Evolutionary conservation across 1,140 invertebrate species (phyloP).

Genomic region (Trichomalopsis sarcophagae): DNA sequence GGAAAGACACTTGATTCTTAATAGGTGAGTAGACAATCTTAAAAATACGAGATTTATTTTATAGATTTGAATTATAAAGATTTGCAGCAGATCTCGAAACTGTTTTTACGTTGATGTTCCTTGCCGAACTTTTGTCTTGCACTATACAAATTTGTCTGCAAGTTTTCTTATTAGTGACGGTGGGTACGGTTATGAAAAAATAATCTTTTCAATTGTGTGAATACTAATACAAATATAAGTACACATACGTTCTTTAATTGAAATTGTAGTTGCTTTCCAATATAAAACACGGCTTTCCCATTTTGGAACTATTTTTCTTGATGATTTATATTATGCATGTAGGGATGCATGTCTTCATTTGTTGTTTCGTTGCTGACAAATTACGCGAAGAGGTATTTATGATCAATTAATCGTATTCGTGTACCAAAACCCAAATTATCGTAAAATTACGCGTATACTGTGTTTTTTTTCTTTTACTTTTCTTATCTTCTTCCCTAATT

Average conservation of each 20-base stretch:
- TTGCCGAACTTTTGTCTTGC: slow-evolving; percentile 32
- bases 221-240: background rate
- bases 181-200: slow-evolving; percentile 17
- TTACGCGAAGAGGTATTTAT: slow-evolving; percentile 16
- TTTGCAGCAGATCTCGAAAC: slow-evolving; percentile 42
- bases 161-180: slow-evolving; percentile 27
- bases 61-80: slow-evolving; percentile 16
- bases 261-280: slow-evolving; percentile 2
- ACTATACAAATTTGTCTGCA: slow-evolving; percentile 48
- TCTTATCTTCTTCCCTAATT: too few relatives aligned
- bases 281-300: background rate
- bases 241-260: background rate
- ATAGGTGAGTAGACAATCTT: slow-evolving; percentile 25
- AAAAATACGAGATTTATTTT: background rate
- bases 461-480: too few relatives aligned
- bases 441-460: too few relatives aligned
- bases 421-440: too few relatives aligned
- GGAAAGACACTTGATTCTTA: slow-evolving; percentile 17
- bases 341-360: slow-evolving; percentile 27
- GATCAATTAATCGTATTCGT: too few relatives aligned
- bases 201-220: too few relatives aligned
- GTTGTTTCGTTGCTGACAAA: slow-evolving; percentile 32
- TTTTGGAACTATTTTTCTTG: slow-evolving; percentile 21
- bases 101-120: slow-evolving; percentile 40
- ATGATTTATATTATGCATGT: slow-evolving; percentile 11